These are phyloP conservation scores for Odontophorus gujanensis DNA, from an alignment of 2,113 vertebrate species.

Conservation along the genomic window DNA sequence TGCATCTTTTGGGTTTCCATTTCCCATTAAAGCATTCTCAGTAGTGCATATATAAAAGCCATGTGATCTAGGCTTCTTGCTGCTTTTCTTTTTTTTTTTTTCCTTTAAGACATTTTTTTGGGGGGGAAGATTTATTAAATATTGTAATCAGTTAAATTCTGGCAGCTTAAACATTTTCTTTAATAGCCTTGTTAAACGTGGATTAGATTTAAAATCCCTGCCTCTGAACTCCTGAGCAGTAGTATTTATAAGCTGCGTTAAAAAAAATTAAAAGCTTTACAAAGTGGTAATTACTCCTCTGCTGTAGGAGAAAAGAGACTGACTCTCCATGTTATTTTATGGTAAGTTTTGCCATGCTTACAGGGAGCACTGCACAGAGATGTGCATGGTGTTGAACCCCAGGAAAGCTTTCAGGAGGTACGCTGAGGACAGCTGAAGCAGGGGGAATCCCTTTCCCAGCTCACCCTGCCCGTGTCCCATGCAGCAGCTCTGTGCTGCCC, in stretches of 20 bases:
- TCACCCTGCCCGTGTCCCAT: fast-evolving
- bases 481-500: fast-evolving
- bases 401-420: background rate
- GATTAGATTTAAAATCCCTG: conserved; percentile 77
- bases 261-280: conserved; percentile 60
- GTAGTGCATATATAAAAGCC: conserved; percentile 31
- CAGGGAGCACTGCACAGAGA: background rate
- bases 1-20: conserved; percentile 60
- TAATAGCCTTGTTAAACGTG: conserved; percentile 81
- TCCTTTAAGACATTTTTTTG: background rate
- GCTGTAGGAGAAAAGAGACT: background rate
- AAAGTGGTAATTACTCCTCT: conserved; percentile 49
- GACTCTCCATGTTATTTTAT: conserved; percentile 33
- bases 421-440: background rate
- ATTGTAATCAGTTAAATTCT: conserved; percentile 76
- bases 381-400: background rate
- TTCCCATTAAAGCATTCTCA: conserved; percentile 65
- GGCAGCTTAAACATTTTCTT: conserved; percentile 77
- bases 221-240: conserved; percentile 72
- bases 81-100: conserved; percentile 18
- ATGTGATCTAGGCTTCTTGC: conserved; percentile 32
- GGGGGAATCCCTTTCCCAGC: background rate
- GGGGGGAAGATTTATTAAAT: conserved; percentile 76
- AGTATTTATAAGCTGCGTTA: conserved; percentile 41
- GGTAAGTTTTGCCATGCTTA: background rate